A percentile compares a stretch with the other conserved stretches of the same genome.
Evolutionary conservation across 2,888 invertebrate genomes (phyloP).

Genomic region (Drosophila hamatofila): DNA sequence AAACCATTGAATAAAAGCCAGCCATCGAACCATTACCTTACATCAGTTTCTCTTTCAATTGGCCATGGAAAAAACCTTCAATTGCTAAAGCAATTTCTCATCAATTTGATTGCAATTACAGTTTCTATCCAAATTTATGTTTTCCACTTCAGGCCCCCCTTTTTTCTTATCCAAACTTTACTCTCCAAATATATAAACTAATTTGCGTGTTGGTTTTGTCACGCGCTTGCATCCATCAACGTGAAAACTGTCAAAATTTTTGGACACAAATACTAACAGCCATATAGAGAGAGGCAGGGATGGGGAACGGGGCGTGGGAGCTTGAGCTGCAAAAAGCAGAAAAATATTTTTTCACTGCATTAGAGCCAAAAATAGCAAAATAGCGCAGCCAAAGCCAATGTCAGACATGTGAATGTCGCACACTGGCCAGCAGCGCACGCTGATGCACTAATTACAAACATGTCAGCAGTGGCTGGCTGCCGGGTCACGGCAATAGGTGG

Average conservation of each 20-base stretch:
- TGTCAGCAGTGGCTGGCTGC: constrained; percentile 54
- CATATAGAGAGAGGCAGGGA: background rate
- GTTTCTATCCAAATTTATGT: constrained; percentile 6
- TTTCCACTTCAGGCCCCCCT: background rate
- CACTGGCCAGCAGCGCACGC: constrained; percentile 14
- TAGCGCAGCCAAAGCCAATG: constrained; percentile 39
- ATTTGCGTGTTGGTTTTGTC: constrained; percentile 62
- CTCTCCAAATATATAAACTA: constrained; percentile 52
- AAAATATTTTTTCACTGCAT: constrained; percentile 36
- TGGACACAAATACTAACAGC: constrained; percentile 6
- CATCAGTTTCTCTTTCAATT: background rate
- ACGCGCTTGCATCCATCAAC: constrained; percentile 31
- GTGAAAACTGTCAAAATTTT: constrained; percentile 23
- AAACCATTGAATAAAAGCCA: too few species aligned
- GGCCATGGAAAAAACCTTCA: background rate
- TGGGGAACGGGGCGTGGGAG: background rate
- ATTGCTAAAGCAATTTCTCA: constrained; percentile 5
- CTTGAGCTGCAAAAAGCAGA: constrained; percentile 1
- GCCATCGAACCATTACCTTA: too few species aligned
- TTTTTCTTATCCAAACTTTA: background rate
- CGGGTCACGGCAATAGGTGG: constrained; percentile 28
- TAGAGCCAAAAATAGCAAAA: constrained; percentile 32
- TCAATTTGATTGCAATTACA: constrained; percentile 16
- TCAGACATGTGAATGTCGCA: constrained; percentile 28
- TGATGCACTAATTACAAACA: constrained; percentile 73